Evolutionary conservation across 2,888 invertebrate species (phyloP).

Genomic region (Coremacera marginata): DNA sequence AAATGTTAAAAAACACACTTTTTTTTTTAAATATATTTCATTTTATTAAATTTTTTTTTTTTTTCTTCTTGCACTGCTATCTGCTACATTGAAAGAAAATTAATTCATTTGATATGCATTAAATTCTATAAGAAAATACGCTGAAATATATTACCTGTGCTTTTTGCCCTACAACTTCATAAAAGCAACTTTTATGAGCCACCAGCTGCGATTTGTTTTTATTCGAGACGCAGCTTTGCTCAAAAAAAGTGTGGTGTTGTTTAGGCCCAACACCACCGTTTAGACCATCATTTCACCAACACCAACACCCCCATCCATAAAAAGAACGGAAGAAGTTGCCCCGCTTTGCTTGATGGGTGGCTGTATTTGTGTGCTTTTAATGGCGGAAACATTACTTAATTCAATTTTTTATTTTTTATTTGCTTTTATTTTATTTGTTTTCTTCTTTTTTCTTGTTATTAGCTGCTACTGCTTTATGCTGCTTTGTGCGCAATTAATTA

Average conservation of each 20-base stretch:
- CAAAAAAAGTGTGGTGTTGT: not conserved
- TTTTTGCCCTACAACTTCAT: not conserved
- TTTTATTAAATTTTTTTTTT: not conserved
- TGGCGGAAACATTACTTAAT: not conserved
- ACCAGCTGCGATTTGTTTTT: not conserved
- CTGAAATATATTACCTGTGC: not conserved
- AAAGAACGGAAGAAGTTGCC: too few relatives aligned
- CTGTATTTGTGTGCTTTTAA: not conserved
- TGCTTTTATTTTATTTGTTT: not conserved
- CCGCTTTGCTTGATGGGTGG: too few relatives aligned
- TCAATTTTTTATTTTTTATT: not conserved
- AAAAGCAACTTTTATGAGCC: not conserved
- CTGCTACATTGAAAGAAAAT: slow-evolving; percentile 44
- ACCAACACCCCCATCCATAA: too few relatives aligned
- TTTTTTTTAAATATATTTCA: not conserved
- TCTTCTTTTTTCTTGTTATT: not conserved
- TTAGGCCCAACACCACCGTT: not conserved
- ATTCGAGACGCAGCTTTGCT: not conserved
- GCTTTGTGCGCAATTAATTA: not conserved
- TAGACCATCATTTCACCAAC: too few relatives aligned
- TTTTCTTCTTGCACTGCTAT: not conserved
- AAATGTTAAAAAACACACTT: too few relatives aligned
- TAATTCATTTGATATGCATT: slow-evolving; percentile 60
- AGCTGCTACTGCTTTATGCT: not conserved
- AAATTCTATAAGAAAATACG: slow-evolving; percentile 46